Percentiles rank a stretch among this genome's conserved stretches.
Evolutionary conservation across 2,113 vertebrate species (phyloP).

Genomic region (Xiphorhynchus elegans): DNA sequence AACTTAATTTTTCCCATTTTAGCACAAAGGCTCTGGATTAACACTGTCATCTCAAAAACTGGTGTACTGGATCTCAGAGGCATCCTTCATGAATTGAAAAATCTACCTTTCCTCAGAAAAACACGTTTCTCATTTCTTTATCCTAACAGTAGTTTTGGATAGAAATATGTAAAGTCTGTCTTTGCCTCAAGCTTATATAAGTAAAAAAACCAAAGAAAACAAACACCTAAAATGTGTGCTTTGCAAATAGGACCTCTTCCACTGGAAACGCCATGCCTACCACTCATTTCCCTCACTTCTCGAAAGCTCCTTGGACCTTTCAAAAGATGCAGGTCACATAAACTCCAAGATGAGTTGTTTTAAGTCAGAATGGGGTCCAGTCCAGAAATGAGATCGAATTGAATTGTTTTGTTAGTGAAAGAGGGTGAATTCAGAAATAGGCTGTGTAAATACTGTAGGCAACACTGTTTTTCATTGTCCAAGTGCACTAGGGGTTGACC

Average conservation of each 20-base stretch:
- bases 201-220: conserved; percentile 22
- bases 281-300: conserved; percentile 38
- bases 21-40: background rate
- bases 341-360: conserved; percentile 25
- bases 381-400: conserved; percentile 31
- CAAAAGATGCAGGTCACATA: background rate
- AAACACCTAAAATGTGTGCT: background rate
- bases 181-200: background rate
- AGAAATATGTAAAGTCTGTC: background rate
- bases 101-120: background rate
- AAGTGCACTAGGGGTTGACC: background rate
- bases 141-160: background rate
- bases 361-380: background rate
- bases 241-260: conserved; percentile 32
- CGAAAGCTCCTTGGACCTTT: conserved; percentile 15
- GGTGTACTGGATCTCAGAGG: background rate
- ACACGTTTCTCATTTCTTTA: background rate
- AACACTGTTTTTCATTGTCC: background rate
- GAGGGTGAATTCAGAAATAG: conserved; percentile 35
- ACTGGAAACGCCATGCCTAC: conserved; percentile 46
- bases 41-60: rapidly evolving
- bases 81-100: background rate
- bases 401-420: conserved; percentile 25
- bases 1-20: background rate
- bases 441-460: conserved; percentile 42